Conservation (phyloP, 1,140 invertebrate genomes). For the Heliconius eleuchia region DNA sequence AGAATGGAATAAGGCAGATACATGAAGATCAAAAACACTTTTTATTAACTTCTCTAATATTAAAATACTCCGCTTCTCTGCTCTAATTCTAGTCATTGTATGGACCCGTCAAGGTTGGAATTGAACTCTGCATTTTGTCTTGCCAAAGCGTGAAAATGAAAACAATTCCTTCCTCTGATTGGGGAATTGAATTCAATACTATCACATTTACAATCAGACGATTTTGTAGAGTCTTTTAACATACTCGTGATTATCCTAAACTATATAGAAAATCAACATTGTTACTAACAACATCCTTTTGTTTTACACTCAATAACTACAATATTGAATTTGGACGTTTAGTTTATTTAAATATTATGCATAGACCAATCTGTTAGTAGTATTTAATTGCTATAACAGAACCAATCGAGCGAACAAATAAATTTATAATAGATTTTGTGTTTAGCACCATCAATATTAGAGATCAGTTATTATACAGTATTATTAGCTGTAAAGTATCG, state of each 20-base stretch:
- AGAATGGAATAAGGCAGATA: too few relatives aligned
- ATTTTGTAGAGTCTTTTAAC: too few relatives aligned
- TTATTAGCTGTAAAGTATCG: conserved; percentile 37
- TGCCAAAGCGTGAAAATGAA: too few relatives aligned
- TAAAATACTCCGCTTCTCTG: too few relatives aligned
- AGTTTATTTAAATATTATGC: conserved; percentile 62
- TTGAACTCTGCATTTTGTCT: too few relatives aligned
- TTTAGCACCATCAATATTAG: conserved; percentile 40
- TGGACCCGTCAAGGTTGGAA: too few relatives aligned
- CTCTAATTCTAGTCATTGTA: too few relatives aligned
- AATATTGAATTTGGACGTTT: neutral
- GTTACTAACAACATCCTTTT: neutral
- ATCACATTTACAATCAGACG: too few relatives aligned
- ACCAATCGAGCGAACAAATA: conserved; percentile 44
- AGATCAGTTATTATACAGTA: conserved; percentile 12
- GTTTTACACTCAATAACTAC: conserved; percentile 8
- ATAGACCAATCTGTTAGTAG: conserved; percentile 56
- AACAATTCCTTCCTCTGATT: too few relatives aligned
- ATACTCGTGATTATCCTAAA: neutral
- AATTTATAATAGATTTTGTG: conserved; percentile 41
- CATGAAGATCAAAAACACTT: too few relatives aligned
- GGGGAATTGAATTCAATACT: too few relatives aligned
- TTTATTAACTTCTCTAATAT: too few relatives aligned
- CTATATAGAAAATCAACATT: conserved; percentile 2
- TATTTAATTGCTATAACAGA: conserved; percentile 48